These are phyloP conservation scores for Leptinotarsa haldemani DNA, from an alignment of 2,888 invertebrate species.

Conservation along the genomic window DNA sequence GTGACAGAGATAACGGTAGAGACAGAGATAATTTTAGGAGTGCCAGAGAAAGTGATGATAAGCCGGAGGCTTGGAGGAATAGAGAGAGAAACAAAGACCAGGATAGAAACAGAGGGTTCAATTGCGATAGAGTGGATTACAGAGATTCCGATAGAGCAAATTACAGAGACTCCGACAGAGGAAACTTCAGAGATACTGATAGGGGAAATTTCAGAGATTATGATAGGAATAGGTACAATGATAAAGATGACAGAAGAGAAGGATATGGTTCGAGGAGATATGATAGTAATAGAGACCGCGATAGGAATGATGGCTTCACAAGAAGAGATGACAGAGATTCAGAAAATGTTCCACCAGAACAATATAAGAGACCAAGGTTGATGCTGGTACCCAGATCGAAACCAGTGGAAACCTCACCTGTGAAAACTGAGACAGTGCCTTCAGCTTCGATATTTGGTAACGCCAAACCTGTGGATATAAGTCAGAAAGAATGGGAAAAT, in stretches of 20 bases:
- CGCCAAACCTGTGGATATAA: conserved; percentile 95
- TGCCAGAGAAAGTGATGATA: conserved; percentile 42
- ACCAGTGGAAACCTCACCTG: conserved; percentile 70
- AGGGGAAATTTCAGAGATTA: background rate
- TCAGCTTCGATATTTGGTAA: conserved; percentile 90
- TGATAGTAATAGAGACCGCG: conserved; percentile 50
- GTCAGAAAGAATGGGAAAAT: conserved; percentile 89
- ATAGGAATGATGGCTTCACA: conserved; percentile 48
- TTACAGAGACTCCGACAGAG: conserved; percentile 41
- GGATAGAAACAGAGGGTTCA: conserved; percentile 53
- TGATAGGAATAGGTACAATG: conserved; percentile 47
- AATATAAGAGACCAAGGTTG: conserved; percentile 84
- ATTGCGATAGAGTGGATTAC: conserved; percentile 43
- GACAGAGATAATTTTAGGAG: conserved; percentile 40
- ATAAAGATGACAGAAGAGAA: conserved; percentile 53
- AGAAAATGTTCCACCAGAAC: conserved; percentile 28
- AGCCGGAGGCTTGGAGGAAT: conserved; percentile 61
- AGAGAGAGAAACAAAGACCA: conserved; percentile 54
- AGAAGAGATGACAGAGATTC: conserved; percentile 45
- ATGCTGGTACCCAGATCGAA: conserved; percentile 84
- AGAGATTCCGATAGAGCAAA: conserved; percentile 43
- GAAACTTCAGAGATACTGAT: conserved; percentile 24
- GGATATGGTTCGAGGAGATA: conserved; percentile 52
- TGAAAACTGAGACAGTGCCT: conserved; percentile 65
- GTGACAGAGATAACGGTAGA: conserved; percentile 60